Conservation (phyloP, 1,140 invertebrate species). For the Drosophila yakuba region DNA sequence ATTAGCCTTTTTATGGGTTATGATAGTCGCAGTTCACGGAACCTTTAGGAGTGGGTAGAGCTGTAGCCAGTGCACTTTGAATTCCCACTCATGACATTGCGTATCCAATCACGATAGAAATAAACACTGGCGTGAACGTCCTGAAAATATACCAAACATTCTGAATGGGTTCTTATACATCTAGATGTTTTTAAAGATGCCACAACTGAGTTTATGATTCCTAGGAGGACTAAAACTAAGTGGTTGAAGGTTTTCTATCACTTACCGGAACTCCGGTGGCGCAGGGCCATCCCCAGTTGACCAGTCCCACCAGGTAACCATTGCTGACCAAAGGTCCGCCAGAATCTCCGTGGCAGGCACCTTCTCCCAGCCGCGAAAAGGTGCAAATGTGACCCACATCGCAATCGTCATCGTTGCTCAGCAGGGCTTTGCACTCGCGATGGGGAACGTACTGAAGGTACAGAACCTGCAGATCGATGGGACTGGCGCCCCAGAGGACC, state of each 20-base stretch:
- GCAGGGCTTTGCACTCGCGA: slow-evolving; percentile 19
- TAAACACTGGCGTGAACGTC: slow-evolving; percentile 84
- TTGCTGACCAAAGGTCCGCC: slow-evolving; percentile 86
- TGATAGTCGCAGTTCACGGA: slow-evolving; percentile 10
- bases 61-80: slow-evolving; percentile 38
- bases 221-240: not conserved
- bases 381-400: slow-evolving; percentile 86
- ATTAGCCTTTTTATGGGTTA: slow-evolving; percentile 24
- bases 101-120: slow-evolving; percentile 67
- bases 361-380: slow-evolving; percentile 85
- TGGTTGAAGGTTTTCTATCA: not conserved
- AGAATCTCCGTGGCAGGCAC: slow-evolving; percentile 86
- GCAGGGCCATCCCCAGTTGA: slow-evolving; percentile 86
- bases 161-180: not conserved
- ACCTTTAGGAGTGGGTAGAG: slow-evolving; percentile 10
- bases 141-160: not conserved
- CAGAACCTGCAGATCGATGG: slow-evolving; percentile 52
- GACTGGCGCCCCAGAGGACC: slow-evolving; percentile 26
- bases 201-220: too few relatives aligned
- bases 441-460: slow-evolving; percentile 42
- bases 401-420: slow-evolving; percentile 28
- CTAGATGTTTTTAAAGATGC: too few relatives aligned
- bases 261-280: slow-evolving; percentile 82
- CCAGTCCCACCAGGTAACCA: slow-evolving; percentile 84
- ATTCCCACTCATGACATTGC: slow-evolving; percentile 46